Percentiles rank a stretch among this genome's conserved stretches.
Conservation (phyloP, 2,888 invertebrate species). For the Macaria liturata region DNA sequence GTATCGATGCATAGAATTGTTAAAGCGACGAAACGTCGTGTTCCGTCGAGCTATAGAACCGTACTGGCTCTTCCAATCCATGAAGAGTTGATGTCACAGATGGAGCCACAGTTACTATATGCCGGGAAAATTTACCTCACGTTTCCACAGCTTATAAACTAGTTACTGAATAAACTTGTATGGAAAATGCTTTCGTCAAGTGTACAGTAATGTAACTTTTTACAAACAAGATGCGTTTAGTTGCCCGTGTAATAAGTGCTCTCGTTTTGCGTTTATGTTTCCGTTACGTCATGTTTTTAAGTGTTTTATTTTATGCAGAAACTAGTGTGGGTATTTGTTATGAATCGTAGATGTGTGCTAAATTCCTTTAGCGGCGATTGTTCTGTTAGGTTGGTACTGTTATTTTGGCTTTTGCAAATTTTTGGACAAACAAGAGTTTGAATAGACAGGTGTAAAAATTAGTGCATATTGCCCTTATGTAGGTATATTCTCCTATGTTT, state of each 20-base stretch:
- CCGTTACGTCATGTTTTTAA: constrained; percentile 21
- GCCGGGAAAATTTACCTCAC: constrained; percentile 35
- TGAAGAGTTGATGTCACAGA: constrained; percentile 22
- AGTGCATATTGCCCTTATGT: no score
- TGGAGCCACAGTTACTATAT: constrained; percentile 14
- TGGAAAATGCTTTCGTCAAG: constrained; percentile 70
- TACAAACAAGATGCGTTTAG: constrained; percentile 29
- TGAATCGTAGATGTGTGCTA: constrained; percentile 5
- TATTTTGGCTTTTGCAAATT: constrained; percentile 13
- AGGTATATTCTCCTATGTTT: no score
- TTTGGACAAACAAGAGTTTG: constrained; percentile 4
- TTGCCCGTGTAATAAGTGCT: constrained; percentile 27
- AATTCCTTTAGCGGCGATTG: constrained; percentile 6
- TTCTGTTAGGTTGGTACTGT: constrained; percentile 2
- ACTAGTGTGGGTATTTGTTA: constrained; percentile 2
- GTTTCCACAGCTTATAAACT: neutral
- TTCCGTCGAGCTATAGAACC: constrained; percentile 13
- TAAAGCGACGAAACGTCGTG: constrained; percentile 21
- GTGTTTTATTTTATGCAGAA: constrained; percentile 10
- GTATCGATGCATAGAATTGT: constrained; percentile 10
- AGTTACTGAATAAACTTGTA: constrained; percentile 45
- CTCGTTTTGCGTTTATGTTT: constrained; percentile 12
- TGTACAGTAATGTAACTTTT: constrained; percentile 32
- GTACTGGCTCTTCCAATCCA: constrained; percentile 21
- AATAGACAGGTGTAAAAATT: no score